These are phyloP conservation scores for Aphrophora alni DNA, from an alignment of 2,888 invertebrate species.

Conservation along the genomic window DNA sequence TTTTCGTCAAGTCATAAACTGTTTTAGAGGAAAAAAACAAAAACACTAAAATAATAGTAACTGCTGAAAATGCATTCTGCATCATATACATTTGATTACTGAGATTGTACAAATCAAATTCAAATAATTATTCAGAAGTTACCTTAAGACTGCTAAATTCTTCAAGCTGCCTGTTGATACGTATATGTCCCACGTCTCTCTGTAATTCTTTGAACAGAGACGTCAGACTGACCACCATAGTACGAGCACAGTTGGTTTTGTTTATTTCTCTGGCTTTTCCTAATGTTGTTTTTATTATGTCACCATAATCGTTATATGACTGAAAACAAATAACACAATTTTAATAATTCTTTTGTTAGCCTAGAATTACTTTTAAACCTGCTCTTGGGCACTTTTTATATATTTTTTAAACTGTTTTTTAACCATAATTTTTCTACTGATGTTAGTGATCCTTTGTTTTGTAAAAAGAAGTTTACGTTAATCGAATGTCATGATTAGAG, in stretches of 20 bases:
- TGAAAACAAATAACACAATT: slow-evolving; percentile 55
- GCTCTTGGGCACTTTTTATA: too few species aligned
- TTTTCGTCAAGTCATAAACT: too few species aligned
- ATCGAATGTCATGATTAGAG: too few species aligned
- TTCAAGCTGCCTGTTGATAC: slow-evolving; percentile 73
- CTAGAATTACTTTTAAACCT: too few species aligned
- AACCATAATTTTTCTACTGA: too few species aligned
- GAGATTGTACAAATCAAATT: too few species aligned
- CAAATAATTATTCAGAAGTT: slow-evolving; percentile 45
- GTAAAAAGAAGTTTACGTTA: too few species aligned
- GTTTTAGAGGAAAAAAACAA: too few species aligned
- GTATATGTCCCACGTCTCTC: slow-evolving; percentile 56
- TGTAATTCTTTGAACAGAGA: slow-evolving; percentile 82
- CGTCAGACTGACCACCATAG: slow-evolving; percentile 91
- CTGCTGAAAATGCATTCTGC: too few species aligned
- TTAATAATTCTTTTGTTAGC: not conserved
- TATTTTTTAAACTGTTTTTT: not conserved
- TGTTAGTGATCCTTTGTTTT: too few species aligned
- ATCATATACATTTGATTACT: too few species aligned
- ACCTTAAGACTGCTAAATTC: slow-evolving; percentile 91
- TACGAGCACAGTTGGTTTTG: slow-evolving; percentile 94
- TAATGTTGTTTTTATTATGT: slow-evolving; percentile 96
- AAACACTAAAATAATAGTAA: too few species aligned
- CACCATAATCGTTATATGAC: slow-evolving; percentile 98
- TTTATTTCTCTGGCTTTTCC: slow-evolving; percentile 97